These are phyloP conservation scores for Alligator mississippiensis DNA, from an alignment of 2,113 vertebrate genomes.

Conservation along the genomic window DNA sequence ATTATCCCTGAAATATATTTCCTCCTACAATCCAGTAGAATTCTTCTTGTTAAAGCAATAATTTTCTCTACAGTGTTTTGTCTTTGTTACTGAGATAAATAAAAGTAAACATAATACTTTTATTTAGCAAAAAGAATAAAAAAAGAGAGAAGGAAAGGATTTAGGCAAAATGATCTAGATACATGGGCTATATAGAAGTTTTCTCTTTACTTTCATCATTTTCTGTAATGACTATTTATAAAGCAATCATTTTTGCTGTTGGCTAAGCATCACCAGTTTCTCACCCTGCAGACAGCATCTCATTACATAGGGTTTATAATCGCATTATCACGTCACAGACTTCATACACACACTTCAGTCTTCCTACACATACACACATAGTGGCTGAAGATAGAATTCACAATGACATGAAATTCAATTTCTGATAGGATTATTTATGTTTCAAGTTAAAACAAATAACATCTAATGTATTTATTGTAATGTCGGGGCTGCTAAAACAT, in stretches of 20 bases:
- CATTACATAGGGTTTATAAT: slow-evolving; percentile 40
- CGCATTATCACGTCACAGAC: slow-evolving; percentile 9
- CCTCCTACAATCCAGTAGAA: not conserved
- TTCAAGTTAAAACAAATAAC: not conserved
- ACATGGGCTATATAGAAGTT: not conserved
- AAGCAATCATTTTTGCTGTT: slow-evolving; percentile 12
- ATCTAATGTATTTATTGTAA: not conserved
- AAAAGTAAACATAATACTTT: not conserved
- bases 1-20: not conserved
- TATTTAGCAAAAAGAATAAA: not conserved
- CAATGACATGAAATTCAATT: slow-evolving; percentile 12
- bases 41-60: not conserved
- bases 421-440: slow-evolving; percentile 18
- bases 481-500: not conserved
- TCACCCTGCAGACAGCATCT: slow-evolving; percentile 29
- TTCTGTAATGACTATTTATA: not conserved
- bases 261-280: slow-evolving; percentile 20
- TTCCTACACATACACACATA: not conserved
- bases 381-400: slow-evolving; percentile 23
- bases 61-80: not conserved
- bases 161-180: not conserved
- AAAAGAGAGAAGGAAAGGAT: not conserved
- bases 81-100: not conserved
- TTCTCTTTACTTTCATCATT: slow-evolving; percentile 27
- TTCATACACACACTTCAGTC: slow-evolving; percentile 21